Evolutionary conservation across 2,113 vertebrate genomes (phyloP), one percentile per base, ranked within the genome.

Genomic region (Boulengeromyrus knoepffleri): DNA sequence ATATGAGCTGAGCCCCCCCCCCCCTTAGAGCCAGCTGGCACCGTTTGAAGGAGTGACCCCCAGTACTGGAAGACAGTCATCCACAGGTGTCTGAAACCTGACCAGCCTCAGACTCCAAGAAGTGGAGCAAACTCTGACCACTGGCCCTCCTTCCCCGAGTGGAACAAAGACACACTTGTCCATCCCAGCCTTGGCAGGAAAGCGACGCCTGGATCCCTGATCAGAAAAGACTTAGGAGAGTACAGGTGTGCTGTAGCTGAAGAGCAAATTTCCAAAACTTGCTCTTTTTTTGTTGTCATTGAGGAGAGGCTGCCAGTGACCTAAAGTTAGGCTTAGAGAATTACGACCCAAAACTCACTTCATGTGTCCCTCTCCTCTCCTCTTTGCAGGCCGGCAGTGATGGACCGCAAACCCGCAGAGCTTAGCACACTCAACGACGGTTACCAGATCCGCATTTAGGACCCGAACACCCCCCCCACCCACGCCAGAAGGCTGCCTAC

Each of bases 391-490:
- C 98, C 97, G 3, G 97, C 97, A 0, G 92, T 95, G 27, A 93
- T 97, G 89, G 98, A 98, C 88, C 97, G 96, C 94, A 98, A 97
- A 85, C 97, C 93, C 89, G 92, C 96, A 1, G 97, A 98, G 77
- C 97, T 99, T 93, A 96, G 97, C 90, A 96, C 96, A 0, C 95
- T 99, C 92, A 98, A 93, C 0, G 98, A 99, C 1, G 96, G 97
- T 90, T 99, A 99, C 93, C 98, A 99, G 93, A 98, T 99, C 91
- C 97, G 98, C 85, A 99, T 99, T 94, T 99, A 96, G 96, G 85
- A 89, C 70, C 92, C 91, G 91, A 47, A 36, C 19, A 0, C 3
- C 50, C 0, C 0, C 0, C 53, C 47, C 2, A 49, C 45, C 91
- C 66, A 50, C 80, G 6, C 31, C 42, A 31, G 46, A 42, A 31